phyloP scores from a whole-genome alignment of 2,797 vertebrate genomes.

The Pristis pectinata region DNA sequence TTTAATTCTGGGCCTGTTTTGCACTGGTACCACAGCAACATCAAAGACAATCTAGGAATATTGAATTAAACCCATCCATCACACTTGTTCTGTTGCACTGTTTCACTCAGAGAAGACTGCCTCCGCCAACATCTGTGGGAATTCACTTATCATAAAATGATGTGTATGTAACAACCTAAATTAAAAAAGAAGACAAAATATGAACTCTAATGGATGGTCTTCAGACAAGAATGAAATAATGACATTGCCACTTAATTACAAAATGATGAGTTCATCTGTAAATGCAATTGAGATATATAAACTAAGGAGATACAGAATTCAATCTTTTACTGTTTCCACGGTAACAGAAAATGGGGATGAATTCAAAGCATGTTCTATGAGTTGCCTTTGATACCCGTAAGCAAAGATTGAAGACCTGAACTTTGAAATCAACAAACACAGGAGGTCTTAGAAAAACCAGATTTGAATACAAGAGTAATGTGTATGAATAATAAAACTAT shows the following conservation, averaged over 20 bases:
- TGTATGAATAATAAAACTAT: background rate
- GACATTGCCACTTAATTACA: slow-evolving; percentile 45
- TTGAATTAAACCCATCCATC: slow-evolving; percentile 66
- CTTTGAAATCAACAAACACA: slow-evolving; percentile 24
- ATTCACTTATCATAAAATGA: slow-evolving; percentile 46
- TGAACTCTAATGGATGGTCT: slow-evolving; percentile 42
- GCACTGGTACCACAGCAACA: slow-evolving; percentile 52
- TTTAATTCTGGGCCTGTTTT: slow-evolving; percentile 56
- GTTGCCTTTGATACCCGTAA: slow-evolving; percentile 51
- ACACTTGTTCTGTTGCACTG: slow-evolving; percentile 49
- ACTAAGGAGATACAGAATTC: slow-evolving; percentile 44
- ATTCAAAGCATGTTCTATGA: slow-evolving; percentile 48
- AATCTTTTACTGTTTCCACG: slow-evolving; percentile 54
- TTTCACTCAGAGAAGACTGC: slow-evolving; percentile 43
- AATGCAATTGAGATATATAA: slow-evolving; percentile 40
- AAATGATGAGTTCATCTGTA: slow-evolving; percentile 43
- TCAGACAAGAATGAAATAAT: slow-evolving; percentile 40
- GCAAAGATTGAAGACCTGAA: slow-evolving; percentile 40
- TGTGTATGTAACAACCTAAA: background rate
- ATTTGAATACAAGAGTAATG: background rate
- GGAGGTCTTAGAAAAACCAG: background rate
- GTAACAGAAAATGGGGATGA: slow-evolving; percentile 52
- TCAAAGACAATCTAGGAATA: slow-evolving; percentile 55
- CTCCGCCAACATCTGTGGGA: slow-evolving; percentile 52
- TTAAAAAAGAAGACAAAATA: slow-evolving; percentile 39